phyloP scores from a whole-genome alignment of 2,888 invertebrate species.

The Nomada ferruginata region DNA sequence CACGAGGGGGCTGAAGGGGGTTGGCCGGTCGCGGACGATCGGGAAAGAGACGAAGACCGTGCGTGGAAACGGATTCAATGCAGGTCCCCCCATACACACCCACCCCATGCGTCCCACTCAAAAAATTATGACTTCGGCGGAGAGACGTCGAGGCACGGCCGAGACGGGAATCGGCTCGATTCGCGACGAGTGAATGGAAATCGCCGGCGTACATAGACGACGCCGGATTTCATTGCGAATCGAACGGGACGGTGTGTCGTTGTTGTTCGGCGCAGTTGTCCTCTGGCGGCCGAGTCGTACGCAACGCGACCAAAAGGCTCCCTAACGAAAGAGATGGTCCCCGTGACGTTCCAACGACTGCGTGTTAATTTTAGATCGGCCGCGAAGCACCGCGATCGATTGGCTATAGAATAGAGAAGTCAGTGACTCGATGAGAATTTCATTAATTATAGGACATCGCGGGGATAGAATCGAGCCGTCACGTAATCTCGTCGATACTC shows the following conservation, averaged over 20 bases:
- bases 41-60: slow-evolving; percentile 50
- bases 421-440: slow-evolving; percentile 62
- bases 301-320: slow-evolving; percentile 31
- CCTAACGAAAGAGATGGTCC: slow-evolving; percentile 13
- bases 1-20: slow-evolving; percentile 65
- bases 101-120: background rate
- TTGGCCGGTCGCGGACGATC: slow-evolving; percentile 41
- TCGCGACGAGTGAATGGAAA: background rate
- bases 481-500: slow-evolving; percentile 52
- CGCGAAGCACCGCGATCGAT: slow-evolving; percentile 47
- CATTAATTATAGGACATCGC: slow-evolving; percentile 61
- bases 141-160: background rate
- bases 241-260: background rate
- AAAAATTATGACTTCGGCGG: slow-evolving; percentile 30
- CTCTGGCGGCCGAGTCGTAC: background rate
- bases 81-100: slow-evolving; percentile 46
- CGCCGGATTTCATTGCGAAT: background rate
- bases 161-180: background rate
- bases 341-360: slow-evolving; percentile 28
- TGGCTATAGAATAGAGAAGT: slow-evolving; percentile 51
- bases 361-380: slow-evolving; percentile 46
- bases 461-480: slow-evolving; percentile 37
- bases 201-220: background rate
- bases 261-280: background rate
- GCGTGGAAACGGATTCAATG: slow-evolving; percentile 56